Percentiles rank a stretch among this genome's conserved stretches.
phyloP scores from a whole-genome alignment of 2,113 vertebrate species.

The Rhinopomastus cyanomelas region DNA sequence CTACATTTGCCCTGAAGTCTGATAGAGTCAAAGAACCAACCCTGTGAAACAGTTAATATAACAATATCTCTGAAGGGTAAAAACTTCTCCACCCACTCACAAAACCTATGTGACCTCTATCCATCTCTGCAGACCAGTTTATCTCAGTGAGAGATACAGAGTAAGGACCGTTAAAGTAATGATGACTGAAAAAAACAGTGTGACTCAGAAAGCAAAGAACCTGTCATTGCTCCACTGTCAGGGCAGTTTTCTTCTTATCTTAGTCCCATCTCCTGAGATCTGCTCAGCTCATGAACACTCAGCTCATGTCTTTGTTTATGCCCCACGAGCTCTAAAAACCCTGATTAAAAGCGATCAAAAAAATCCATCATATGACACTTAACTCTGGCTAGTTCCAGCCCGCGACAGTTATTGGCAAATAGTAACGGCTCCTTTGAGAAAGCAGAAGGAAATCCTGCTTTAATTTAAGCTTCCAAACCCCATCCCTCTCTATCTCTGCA shows the following conservation, averaged over 20 bases:
- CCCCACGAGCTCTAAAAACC: constrained; percentile 8
- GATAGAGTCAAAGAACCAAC: background rate
- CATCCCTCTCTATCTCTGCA: constrained; percentile 42
- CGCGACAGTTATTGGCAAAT: constrained; percentile 54
- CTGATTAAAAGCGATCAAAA: constrained; percentile 52
- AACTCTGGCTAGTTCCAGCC: background rate
- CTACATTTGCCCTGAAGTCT: background rate
- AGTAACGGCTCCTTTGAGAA: constrained; percentile 61
- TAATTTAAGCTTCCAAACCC: constrained; percentile 43
- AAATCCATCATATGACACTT: constrained; percentile 5
- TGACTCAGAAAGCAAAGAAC: constrained; percentile 1
- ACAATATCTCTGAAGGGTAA: background rate
- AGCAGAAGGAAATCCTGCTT: constrained; percentile 70
- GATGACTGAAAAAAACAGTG: background rate
- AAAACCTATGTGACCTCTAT: background rate
- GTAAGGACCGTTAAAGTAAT: background rate
- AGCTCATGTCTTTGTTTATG: background rate
- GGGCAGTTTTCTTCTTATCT: constrained; percentile 27
- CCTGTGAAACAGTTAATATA: background rate
- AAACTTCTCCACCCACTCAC: background rate
- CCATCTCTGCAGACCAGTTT: background rate
- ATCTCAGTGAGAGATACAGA: background rate
- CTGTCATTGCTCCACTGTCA: constrained; percentile 24
- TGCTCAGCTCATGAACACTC: background rate
- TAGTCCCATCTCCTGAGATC: constrained; percentile 20